Percentiles rank a stretch among this genome's conserved stretches.
Conservation (phyloP, 2,113 vertebrate genomes). For the Ochotona princeps region DNA sequence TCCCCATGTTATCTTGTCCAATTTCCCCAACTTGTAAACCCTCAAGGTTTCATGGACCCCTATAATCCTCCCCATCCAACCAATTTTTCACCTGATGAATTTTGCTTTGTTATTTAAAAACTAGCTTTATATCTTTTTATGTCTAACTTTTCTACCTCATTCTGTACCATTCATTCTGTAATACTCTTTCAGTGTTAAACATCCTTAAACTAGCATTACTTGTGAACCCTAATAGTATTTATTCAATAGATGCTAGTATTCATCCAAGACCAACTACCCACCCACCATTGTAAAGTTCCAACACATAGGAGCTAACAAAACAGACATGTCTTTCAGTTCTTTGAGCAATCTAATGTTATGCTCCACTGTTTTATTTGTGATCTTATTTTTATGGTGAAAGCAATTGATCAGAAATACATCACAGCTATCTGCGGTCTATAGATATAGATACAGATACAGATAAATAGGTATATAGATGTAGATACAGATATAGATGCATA, state of each 20-base stretch:
- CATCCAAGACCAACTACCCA: too few relatives aligned
- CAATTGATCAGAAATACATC: background rate
- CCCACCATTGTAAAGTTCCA: background rate
- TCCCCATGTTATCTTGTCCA: background rate
- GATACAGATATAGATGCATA: too few relatives aligned
- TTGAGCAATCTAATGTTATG: constrained; percentile 18
- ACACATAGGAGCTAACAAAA: background rate
- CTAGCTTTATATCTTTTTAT: background rate
- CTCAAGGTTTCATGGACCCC: background rate
- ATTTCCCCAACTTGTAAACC: background rate
- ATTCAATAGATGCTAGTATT: background rate
- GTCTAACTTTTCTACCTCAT: background rate
- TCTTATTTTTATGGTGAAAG: background rate
- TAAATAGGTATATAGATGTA: too few relatives aligned
- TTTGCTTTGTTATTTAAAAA: background rate
- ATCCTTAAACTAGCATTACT: background rate
- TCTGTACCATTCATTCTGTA: background rate
- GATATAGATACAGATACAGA: too few relatives aligned
- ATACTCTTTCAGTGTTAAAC: background rate
- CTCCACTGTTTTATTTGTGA: background rate
- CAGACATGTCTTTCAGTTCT: background rate
- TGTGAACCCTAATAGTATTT: background rate
- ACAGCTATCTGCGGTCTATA: background rate
- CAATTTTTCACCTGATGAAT: background rate
- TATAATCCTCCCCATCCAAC: background rate